phyloP scores from a whole-genome alignment of 2,797 vertebrate genomes.

The Scolopax rusticola region DNA sequence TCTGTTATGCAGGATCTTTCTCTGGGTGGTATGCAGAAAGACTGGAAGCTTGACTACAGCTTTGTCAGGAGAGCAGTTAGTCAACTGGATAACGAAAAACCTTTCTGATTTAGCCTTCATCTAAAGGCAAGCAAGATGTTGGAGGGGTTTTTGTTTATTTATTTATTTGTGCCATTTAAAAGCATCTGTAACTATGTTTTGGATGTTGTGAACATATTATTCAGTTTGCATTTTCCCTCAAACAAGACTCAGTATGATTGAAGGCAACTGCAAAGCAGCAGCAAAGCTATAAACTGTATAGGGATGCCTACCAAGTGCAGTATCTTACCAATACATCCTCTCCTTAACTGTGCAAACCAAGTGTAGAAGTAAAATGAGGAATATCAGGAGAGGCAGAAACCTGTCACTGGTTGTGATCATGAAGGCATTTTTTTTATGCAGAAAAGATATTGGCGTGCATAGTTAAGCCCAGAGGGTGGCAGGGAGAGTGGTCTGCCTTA shows the following conservation, averaged over 20 bases:
- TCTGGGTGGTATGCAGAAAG: neutral
- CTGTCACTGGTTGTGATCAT: neutral
- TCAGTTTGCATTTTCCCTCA: neutral
- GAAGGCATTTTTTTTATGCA: neutral
- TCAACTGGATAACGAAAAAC: neutral
- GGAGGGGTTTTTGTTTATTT: neutral
- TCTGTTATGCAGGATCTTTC: neutral
- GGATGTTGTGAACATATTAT: neutral
- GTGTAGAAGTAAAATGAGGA: neutral
- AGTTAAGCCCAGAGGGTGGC: neutral
- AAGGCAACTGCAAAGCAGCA: neutral
- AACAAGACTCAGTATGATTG: neutral
- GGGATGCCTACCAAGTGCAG: neutral
- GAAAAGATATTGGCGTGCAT: rapidly evolving
- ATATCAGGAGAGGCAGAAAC: neutral
- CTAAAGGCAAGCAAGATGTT: neutral
- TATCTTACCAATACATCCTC: neutral
- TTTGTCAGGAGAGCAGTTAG: neutral
- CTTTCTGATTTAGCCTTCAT: neutral
- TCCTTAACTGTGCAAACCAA: rapidly evolving
- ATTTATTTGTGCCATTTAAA: neutral
- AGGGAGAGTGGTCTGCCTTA: neutral
- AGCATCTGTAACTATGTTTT: neutral
- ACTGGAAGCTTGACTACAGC: neutral
- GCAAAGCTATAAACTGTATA: neutral